Evolutionary conservation across 1,140 invertebrate genomes (phyloP), one percentile per base, ranked within the genome.

Genomic region (Ceratitis capitata): DNA sequence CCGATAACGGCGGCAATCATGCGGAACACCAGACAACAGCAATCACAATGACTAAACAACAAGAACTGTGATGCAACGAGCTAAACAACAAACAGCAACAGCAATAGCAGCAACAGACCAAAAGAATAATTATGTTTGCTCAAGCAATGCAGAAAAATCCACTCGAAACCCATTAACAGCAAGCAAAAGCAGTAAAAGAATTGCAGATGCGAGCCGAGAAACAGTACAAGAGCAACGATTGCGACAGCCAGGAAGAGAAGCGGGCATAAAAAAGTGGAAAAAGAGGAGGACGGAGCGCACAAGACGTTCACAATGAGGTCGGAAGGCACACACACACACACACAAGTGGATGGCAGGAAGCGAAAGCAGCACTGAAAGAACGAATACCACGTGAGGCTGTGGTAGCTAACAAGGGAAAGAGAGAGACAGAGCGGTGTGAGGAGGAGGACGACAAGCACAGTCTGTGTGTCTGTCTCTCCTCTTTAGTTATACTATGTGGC

Each of bases 141-240:
- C 16, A 78, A 78, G 69, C 35, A 78, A 23, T 78, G n/a, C 69
- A 78, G 45, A 39, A 47, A 78, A 23, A 78, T 78, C 69, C 69
- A 78, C 39, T 78, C 69, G 69, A 45, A 78, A 39, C 39, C 69
- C 69, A 78, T 78, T 78, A 78, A 78, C 39, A 78, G 69, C 69
- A 35, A 74, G 12, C 53, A 56, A 39, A 47, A 45, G 19, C 69
- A 78, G n/a, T 35, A 10, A 45, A 78, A 78, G 42, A 78, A 78
- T 45, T 47, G 69, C 69, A 78, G 69, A 78, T n/a, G 39, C 39
- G 39, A 42, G 39, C 69, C 12, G 45, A 42, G 39, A 42, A 78
- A n/a, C n/a, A n/a, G 16, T 47, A 47, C 45, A 47, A 47, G n/a
- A 19, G 29, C 56, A 61, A 29, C 26, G 51, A 56, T n/a, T 56